Conservation (phyloP, 2,113 vertebrate genomes). For the Dolichotis patagonum region DNA sequence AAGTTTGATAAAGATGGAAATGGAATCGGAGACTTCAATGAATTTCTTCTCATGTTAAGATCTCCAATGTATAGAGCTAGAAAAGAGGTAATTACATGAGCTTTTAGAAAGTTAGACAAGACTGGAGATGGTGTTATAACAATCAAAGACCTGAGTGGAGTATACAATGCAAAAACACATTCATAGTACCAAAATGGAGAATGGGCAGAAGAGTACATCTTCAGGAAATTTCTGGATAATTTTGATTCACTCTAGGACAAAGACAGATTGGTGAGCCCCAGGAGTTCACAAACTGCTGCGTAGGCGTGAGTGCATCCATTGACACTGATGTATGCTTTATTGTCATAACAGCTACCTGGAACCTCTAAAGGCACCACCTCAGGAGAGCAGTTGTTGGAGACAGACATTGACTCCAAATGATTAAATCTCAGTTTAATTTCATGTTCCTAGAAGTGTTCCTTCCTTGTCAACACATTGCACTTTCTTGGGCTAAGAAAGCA, state of each 20-base stretch:
- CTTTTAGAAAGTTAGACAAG: slow-evolving; percentile 94
- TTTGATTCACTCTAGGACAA: slow-evolving; percentile 96
- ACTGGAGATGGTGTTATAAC: slow-evolving; percentile 94
- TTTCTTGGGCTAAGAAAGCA: not conserved
- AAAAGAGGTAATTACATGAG: slow-evolving; percentile 93
- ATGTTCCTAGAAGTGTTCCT: not conserved
- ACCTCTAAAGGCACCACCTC: slow-evolving; percentile 82
- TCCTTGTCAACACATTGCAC: slow-evolving; percentile 13
- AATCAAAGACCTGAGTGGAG: slow-evolving; percentile 91
- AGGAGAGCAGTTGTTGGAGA: slow-evolving; percentile 25
- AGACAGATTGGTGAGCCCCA: slow-evolving; percentile 95
- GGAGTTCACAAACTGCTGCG: slow-evolving; percentile 97
- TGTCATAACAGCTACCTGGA: slow-evolving; percentile 95
- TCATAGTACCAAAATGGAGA: slow-evolving; percentile 97
- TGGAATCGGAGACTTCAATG: slow-evolving; percentile 95
- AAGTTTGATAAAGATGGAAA: slow-evolving; percentile 92
- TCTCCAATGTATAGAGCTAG: slow-evolving; percentile 96
- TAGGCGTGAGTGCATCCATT: slow-evolving; percentile 95
- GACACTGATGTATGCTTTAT: slow-evolving; percentile 96
- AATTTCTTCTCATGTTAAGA: slow-evolving; percentile 93
- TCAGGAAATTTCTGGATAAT: slow-evolving; percentile 94
- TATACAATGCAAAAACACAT: slow-evolving; percentile 93
- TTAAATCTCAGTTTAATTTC: slow-evolving; percentile 54
- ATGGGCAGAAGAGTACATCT: slow-evolving; percentile 96
- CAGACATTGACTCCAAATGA: not conserved